phyloP scores from a whole-genome alignment of 2,113 vertebrate species.

The Neolamprologus caudopunctatus region DNA sequence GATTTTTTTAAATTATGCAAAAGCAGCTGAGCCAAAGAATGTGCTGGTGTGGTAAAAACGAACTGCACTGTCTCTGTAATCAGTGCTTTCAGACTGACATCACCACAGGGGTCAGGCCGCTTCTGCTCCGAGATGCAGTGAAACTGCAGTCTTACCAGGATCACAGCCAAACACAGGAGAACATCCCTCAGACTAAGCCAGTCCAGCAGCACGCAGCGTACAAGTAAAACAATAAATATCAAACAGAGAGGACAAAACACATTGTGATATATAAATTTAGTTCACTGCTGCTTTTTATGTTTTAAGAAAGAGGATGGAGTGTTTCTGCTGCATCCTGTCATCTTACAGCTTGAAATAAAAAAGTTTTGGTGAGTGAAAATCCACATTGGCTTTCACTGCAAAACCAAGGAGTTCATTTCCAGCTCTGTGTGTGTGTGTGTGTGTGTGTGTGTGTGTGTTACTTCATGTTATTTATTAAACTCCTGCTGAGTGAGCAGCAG shows the following conservation, averaged over 20 bases:
- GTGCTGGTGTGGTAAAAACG: background rate
- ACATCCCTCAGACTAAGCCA: background rate
- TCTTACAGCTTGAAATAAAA: background rate
- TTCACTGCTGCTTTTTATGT: background rate
- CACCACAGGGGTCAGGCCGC: background rate
- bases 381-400: background rate
- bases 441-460: constrained; percentile 37
- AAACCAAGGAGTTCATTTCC: background rate
- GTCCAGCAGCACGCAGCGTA: background rate
- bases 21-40: background rate
- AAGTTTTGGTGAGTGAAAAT: background rate
- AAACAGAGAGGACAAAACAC: background rate
- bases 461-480: background rate
- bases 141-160: background rate
- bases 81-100: background rate
- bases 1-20: background rate
- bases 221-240: background rate
- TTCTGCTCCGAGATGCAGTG: background rate
- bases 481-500: background rate
- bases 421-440: background rate
- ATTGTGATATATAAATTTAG: background rate
- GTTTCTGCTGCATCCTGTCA: background rate
- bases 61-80: background rate
- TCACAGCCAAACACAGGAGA: background rate
- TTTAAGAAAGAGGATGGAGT: background rate